Evolutionary conservation across 1,140 invertebrate species (phyloP).

Genomic region (Zaprionus capensis): DNA sequence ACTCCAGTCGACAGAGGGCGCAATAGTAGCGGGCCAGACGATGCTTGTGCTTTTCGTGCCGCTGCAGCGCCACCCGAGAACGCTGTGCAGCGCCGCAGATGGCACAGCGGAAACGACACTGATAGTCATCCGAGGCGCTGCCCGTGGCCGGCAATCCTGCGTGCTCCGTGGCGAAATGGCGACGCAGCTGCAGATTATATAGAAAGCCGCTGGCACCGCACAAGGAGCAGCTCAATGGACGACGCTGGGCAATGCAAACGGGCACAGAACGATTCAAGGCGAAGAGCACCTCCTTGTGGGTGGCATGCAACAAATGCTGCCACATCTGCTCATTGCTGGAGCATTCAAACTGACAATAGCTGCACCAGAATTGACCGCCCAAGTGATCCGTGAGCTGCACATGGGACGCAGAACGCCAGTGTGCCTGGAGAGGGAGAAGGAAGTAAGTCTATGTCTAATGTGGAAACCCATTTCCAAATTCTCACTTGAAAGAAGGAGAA

Average conservation of each 20-base stretch:
- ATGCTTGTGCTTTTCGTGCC: constrained; percentile 87
- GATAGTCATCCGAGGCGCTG: constrained; percentile 88
- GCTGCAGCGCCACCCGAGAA: constrained; percentile 87
- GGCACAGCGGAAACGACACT: constrained; percentile 87
- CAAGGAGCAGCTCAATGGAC: constrained; percentile 69
- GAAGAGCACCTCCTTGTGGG: constrained; percentile 89
- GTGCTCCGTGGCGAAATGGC: constrained; percentile 86
- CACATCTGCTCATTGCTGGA: constrained; percentile 88
- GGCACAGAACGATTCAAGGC: constrained; percentile 92
- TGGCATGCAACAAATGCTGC: constrained; percentile 88
- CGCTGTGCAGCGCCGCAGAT: constrained; percentile 86
- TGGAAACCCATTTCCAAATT: too few species aligned
- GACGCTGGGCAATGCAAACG: constrained; percentile 90
- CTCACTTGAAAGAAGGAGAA: too few species aligned
- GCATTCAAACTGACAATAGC: constrained; percentile 90
- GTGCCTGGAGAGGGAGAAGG: constrained; percentile 77
- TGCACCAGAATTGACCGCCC: constrained; percentile 89
- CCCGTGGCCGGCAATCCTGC: constrained; percentile 37
- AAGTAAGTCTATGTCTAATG: too few species aligned
- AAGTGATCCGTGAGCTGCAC: constrained; percentile 67
- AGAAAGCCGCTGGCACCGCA: constrained; percentile 87
- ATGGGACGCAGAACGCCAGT: constrained; percentile 90
- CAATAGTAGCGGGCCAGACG: constrained; percentile 88
- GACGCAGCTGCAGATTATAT: constrained; percentile 89
- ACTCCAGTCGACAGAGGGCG: constrained; percentile 88